Evolutionary conservation across 2,113 vertebrate genomes (phyloP).

Genomic region (Pleuronectes platessa): DNA sequence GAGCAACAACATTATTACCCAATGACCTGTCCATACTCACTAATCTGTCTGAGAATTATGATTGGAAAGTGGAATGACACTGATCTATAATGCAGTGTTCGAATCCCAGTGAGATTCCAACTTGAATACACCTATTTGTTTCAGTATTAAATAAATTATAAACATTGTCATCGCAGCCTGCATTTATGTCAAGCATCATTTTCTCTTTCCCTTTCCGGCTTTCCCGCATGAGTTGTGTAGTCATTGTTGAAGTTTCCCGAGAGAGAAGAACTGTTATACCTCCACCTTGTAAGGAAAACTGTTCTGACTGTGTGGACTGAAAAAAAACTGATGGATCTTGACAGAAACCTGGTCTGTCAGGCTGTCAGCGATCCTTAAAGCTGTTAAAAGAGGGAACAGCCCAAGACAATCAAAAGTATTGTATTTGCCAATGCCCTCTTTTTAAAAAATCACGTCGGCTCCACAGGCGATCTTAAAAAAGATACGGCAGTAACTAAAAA

Average conservation of each 20-base stretch:
- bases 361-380: conserved; percentile 58
- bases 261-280: conserved; percentile 54
- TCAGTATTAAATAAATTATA: background rate
- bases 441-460: conserved; percentile 47
- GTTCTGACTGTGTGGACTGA: conserved; percentile 49
- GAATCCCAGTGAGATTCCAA: conserved; percentile 15
- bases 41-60: conserved; percentile 21
- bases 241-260: conserved; percentile 51
- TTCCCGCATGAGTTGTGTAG: background rate
- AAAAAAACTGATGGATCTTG: conserved; percentile 65
- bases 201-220: conserved; percentile 1
- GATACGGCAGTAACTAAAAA: conserved; percentile 29
- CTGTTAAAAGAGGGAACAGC: conserved; percentile 47
- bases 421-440: conserved; percentile 34
- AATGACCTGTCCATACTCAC: background rate
- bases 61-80: background rate
- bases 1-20: conserved; percentile 18
- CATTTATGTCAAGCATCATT: conserved; percentile 1
- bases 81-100: background rate
- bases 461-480: conserved; percentile 36
- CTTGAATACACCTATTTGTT: background rate
- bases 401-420: conserved; percentile 51
- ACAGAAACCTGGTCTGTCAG: conserved; percentile 67
- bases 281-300: conserved; percentile 40
- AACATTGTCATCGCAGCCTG: conserved; percentile 15